These are phyloP conservation scores for Cactoblastis cactorum DNA, from an alignment of 2,888 invertebrate species.

Conservation along the genomic window DNA sequence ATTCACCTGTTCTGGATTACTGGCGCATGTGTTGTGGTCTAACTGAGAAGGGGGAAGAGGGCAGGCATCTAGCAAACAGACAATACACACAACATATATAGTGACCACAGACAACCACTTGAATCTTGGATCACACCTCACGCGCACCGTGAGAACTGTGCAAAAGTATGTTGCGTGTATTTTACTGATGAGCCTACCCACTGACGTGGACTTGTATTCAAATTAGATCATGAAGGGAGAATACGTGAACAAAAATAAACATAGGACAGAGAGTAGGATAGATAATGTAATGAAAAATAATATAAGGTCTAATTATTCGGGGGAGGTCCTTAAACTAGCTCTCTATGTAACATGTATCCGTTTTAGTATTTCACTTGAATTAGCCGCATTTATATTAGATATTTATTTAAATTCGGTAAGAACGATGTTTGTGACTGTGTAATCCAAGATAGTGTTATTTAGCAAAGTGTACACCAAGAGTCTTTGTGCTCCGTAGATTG, in stretches of 20 bases:
- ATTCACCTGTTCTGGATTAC: conserved; percentile 85
- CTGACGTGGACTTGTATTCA: conserved; percentile 37
- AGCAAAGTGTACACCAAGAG: conserved; percentile 77
- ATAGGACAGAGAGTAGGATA: conserved; percentile 72
- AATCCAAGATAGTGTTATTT: conserved; percentile 77
- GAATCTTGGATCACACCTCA: conserved; percentile 78
- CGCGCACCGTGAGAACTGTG: conserved; percentile 62
- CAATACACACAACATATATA: conserved; percentile 88
- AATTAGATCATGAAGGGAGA: conserved; percentile 30
- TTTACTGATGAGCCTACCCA: conserved; percentile 67
- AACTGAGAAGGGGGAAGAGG: conserved; percentile 92
- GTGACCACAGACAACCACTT: conserved; percentile 79
- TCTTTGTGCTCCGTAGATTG: conserved; percentile 79
- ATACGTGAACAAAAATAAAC: conserved; percentile 52
- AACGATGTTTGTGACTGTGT: conserved; percentile 76
- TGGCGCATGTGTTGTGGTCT: conserved; percentile 90
- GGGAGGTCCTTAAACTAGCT: conserved; percentile 16
- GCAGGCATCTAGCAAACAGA: conserved; percentile 97
- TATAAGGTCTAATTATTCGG: conserved; percentile 40
- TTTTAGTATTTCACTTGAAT: conserved; percentile 22
- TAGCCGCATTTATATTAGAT: neutral
- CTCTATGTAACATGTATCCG: conserved; percentile 19
- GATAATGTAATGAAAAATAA: conserved; percentile 52
- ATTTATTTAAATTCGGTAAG: conserved; percentile 15
- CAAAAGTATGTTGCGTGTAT: conserved; percentile 76